These are phyloP conservation scores for Branchellion lobata DNA, from an alignment of 2,888 invertebrate species.

Conservation along the genomic window DNA sequence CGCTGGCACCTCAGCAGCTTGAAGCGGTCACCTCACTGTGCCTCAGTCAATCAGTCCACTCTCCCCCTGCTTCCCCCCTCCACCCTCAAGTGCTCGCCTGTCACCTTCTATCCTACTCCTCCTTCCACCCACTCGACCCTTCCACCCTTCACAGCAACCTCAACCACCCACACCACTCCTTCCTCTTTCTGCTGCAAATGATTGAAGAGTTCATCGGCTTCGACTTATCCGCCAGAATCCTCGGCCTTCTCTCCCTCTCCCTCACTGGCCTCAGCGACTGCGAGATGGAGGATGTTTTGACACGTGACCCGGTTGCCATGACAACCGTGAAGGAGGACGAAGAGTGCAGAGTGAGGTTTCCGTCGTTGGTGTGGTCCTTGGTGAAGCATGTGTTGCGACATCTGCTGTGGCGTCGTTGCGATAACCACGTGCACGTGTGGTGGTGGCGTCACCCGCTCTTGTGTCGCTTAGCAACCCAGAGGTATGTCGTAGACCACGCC, in stretches of 20 bases:
- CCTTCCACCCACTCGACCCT: conserved; percentile 28
- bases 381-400: conserved; percentile 56
- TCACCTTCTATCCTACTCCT: conserved; percentile 15
- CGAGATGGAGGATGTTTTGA: conserved; percentile 62
- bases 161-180: conserved; percentile 53
- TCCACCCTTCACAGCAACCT: conserved; percentile 52
- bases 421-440: conserved; percentile 57
- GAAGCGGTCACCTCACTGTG: background rate
- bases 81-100: conserved; percentile 36
- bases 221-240: conserved; percentile 54
- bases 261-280: conserved; percentile 59
- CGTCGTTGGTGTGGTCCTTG: conserved; percentile 56
- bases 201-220: conserved; percentile 55
- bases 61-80: background rate
- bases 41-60: background rate
- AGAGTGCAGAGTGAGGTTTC: conserved; percentile 49
- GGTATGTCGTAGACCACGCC: conserved; percentile 54
- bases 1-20: conserved; percentile 54
- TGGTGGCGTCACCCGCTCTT: conserved; percentile 56
- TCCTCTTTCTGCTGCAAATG: conserved; percentile 52
- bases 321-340: conserved; percentile 23
- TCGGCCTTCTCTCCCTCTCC: conserved; percentile 58
- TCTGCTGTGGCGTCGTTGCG: conserved; percentile 54
- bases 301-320: conserved; percentile 59
- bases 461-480: conserved; percentile 52